phyloP scores from a whole-genome alignment of 2,797 vertebrate species.

The Liasis olivaceus region DNA sequence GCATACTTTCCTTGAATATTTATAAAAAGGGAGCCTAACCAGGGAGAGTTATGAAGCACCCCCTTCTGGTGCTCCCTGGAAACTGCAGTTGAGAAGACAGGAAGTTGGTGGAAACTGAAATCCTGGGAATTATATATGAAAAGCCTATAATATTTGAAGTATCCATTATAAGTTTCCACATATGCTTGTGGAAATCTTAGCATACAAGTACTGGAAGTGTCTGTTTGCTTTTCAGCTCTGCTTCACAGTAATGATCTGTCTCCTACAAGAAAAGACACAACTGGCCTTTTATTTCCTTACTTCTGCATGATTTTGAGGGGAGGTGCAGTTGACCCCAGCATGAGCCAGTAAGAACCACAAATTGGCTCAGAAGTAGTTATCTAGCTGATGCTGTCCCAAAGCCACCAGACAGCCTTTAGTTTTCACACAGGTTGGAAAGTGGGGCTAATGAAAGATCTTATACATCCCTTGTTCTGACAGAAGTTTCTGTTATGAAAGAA shows the following conservation, averaged over 20 bases:
- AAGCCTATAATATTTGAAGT: background rate
- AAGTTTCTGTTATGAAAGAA: conserved; percentile 22
- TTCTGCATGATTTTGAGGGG: background rate
- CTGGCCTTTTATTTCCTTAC: background rate
- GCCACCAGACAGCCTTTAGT: background rate
- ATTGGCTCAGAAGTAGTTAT: background rate
- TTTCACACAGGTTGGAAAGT: background rate
- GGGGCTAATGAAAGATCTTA: conserved; percentile 13
- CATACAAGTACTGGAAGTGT: background rate
- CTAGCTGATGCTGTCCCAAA: background rate
- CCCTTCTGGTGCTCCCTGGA: background rate
- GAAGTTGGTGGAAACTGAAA: background rate
- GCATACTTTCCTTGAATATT: background rate
- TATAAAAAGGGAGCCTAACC: background rate
- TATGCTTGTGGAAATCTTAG: background rate
- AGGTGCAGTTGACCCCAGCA: background rate
- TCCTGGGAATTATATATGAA: background rate
- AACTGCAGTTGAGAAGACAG: background rate
- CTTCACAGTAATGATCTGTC: background rate
- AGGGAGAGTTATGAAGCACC: background rate
- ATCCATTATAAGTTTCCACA: background rate
- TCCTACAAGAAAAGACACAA: background rate
- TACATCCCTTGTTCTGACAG: background rate
- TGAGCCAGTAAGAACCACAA: background rate
- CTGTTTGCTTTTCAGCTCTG: background rate